A percentile compares a stretch with the other conserved stretches of the same genome.
These are phyloP conservation scores for Sthenelais limicola DNA, from an alignment of 2,888 invertebrate genomes.

Conservation along the genomic window DNA sequence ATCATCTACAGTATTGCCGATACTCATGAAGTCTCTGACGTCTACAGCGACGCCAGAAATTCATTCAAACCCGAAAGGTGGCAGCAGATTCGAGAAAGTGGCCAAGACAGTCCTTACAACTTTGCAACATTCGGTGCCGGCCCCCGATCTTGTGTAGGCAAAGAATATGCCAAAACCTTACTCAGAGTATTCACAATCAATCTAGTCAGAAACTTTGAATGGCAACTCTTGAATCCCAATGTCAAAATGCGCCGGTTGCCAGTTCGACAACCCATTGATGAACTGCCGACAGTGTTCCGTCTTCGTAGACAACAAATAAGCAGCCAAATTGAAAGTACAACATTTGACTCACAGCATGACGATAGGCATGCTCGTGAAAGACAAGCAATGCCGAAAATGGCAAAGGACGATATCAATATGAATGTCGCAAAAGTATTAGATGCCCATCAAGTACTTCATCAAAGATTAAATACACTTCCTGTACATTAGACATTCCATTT, in stretches of 20 bases:
- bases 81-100: slow-evolving; percentile 43
- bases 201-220: slow-evolving; percentile 55
- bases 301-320: too few relatives aligned
- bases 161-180: slow-evolving; percentile 62
- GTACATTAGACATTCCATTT: too few relatives aligned
- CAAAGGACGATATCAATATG: too few relatives aligned
- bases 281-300: slow-evolving; percentile 6
- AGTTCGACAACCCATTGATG: slow-evolving; percentile 10
- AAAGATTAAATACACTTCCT: too few relatives aligned
- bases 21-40: slow-evolving; percentile 59
- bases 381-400: too few relatives aligned
- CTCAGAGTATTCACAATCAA: slow-evolving; percentile 61
- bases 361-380: too few relatives aligned
- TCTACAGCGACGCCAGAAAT: slow-evolving; percentile 45
- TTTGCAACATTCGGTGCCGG: slow-evolving; percentile 68
- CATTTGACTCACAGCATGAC: too few relatives aligned
- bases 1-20: slow-evolving; percentile 59
- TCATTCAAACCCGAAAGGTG: slow-evolving; percentile 58
- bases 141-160: slow-evolving; percentile 62
- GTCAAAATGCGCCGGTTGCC: slow-evolving; percentile 9
- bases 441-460: too few relatives aligned
- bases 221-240: slow-evolving; percentile 23
- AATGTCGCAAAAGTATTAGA: too few relatives aligned
- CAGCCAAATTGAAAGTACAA: too few relatives aligned
- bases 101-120: slow-evolving; percentile 47